Evolutionary conservation across 2,797 vertebrate genomes (phyloP), one percentile per base, ranked within the genome.

Genomic region (Sciurus vulgaris): DNA sequence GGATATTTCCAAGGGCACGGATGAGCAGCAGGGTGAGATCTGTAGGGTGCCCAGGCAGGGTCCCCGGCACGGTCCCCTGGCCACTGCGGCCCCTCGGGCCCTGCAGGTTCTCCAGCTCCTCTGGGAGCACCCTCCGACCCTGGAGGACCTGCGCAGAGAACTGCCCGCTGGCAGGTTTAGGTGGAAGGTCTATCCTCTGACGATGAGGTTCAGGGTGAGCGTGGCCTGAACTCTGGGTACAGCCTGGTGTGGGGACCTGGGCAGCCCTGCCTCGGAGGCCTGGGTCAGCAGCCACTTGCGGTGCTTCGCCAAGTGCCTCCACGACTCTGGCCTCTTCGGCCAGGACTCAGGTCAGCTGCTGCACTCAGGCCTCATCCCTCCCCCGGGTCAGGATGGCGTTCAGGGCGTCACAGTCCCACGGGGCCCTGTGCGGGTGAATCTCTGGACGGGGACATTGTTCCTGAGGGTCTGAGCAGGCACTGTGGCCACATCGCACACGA

Each of bases 221-320:
- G 0, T 4, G 35, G 67, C 28, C 33, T 41, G 1, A 18, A 8
- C 59, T 6, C 41, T 7, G 0, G 2, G 56, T 6, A 17, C 12
- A 11, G 33, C 20, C 5, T 5, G 1, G 20, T 18, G 18, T 14
- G 26, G 7, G 2, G 1, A 10, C 3, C 3, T n/a, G 18, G 11
- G 14, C 15, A 5, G 17, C 5, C 6, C 12, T 35, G 56, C 28
- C 30, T 38, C 7, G 13, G 14, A n/a, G 33, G 26, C 15, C 2
- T 12, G 35, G 47, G 26, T 3, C 47, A 12, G 3, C 61, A 67
- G 61, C 74, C 18, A 41, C 28, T 24, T 5, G 4, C 1, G 30
- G 41, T 8, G 33, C 28, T 79, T 41, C 20, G 7, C 44, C 11
- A n/a, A 67, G 56, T 15, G 51, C 30, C 24, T 3, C 33, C 9